Evolutionary conservation across 2,888 invertebrate species (phyloP), one percentile per base, ranked within the genome.

Genomic region (Chorisops tibialis): DNA sequence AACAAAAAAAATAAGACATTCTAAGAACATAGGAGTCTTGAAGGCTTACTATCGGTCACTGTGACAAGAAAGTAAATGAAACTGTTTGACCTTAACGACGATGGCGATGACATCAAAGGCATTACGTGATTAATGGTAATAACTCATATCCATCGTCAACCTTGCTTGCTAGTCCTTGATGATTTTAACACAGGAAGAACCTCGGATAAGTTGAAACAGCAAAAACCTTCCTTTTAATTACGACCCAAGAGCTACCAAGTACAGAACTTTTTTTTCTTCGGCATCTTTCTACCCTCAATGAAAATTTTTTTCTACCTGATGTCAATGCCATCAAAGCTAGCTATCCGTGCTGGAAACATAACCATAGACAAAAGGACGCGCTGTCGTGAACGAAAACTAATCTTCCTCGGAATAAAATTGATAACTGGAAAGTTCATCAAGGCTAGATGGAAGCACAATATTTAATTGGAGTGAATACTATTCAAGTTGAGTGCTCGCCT

Each of bases 101-200:
- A 24, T 56, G 56, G 56, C 41, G 56, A 56, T 56, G 56, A 38
- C 56, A 56, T 56, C 56, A 58, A 58, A 43, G 47, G 35, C 43
- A 47, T 58, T 58, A 58, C 58, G 58, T 58, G 58, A 58, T 58
- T 58, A 58, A 58, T 58, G 58, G 58, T 58, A 58, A 58, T 58
- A 47, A 58, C 35, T 58, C 37, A 24, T 45, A 30, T 45, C 58
- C 14, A 47, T 18, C 12, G 47, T 30, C 30, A 30, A 7, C 30
- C 30, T 30, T 30, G 30, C 7, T 41, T 12, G 6, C 30, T 30
- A 5, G 5, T 5, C 30, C 30, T 30, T 7, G 30, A 30, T 30
- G 30, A 30, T 9, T 30, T 5, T 30, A 30, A 9, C 9, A 30
- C 30, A 30, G 30, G 30, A 30, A 30, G 30, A 7, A 5, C 30